Percentiles rank a stretch among this genome's conserved stretches.
These are phyloP conservation scores for Calidris pugnax DNA, from an alignment of 2,113 vertebrate genomes.

Conservation along the genomic window DNA sequence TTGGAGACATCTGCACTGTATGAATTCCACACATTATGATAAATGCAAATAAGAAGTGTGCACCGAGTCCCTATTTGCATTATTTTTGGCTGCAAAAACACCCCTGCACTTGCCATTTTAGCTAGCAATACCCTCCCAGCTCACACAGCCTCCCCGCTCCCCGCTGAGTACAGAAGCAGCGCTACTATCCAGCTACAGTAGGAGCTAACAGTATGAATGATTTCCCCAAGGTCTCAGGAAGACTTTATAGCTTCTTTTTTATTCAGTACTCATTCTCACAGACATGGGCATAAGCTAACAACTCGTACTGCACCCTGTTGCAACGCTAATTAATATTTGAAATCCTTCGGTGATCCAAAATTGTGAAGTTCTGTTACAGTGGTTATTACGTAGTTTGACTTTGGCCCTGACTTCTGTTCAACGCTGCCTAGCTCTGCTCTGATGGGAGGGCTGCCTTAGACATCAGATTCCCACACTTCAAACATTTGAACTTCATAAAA, in stretches of 20 bases:
- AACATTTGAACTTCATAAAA: background rate
- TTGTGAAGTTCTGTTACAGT: background rate
- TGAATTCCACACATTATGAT: background rate
- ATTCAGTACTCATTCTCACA: background rate
- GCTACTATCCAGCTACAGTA: background rate
- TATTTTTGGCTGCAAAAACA: slow-evolving; percentile 16
- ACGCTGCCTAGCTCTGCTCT: background rate
- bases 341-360: background rate
- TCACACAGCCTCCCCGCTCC: background rate
- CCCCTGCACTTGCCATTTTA: background rate
- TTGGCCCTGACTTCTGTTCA: background rate
- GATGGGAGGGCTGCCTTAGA: background rate
- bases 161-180: background rate
- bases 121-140: background rate
- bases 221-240: background rate
- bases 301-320: background rate
- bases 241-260: background rate
- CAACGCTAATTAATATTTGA: background rate
- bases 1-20: background rate
- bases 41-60: background rate
- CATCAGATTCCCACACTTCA: background rate
- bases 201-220: background rate
- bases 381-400: background rate
- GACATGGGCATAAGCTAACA: background rate
- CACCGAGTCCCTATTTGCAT: background rate